Base-by-base conservation (phyloP, 2,888 invertebrate genomes). In the Siphlonurus alternatus region DNA sequence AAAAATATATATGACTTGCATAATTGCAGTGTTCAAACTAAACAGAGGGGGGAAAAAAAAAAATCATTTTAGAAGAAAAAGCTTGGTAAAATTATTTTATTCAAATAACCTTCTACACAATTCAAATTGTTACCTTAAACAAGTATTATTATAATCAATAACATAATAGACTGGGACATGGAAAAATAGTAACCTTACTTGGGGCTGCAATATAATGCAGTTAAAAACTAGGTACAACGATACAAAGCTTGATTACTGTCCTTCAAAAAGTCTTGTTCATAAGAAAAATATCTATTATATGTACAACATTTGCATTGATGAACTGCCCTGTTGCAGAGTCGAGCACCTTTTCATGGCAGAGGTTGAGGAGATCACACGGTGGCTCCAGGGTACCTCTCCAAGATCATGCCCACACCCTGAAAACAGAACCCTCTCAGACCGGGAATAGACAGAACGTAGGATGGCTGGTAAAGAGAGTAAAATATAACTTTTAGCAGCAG, bases 311-410 rank as follows among this genome's bases (percentile, higher is more conserved):
- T 62, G 62, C 62, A 65, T 62, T 62, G 65, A 23, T 53, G 38
- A 61, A 59, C 54, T 59, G 56, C 38, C 38, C 38, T 38, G 5
- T 38, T 38, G 5, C 15, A 38, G 5, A 10, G 15, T 38, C 15
- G 38, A 38, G 15, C 38, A 5, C 15, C 59, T 59, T 59, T 53
- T 53, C 15, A 53, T 53, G n/a, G 22, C 20, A 59, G 5, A 5
- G n/a, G 19, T 7, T 59, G 22, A n/a, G 22, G 23, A 23, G 59
- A 22, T 69, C 69, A 71, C 22, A 71, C 66, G 64, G 69, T 69
- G 20, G 89, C 93, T 70, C 88, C 91, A 18, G 93, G 93, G 76
- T 93, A 88, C 72, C 93, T 81, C 78, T 93, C 93, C 62, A 93
- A 78, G 63, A 93, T 79, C 93, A 93, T 93, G 70, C 89, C 93